These are phyloP conservation scores for Pristionchus mayeri DNA, from an alignment of 2,888 invertebrate genomes.

Conservation along the genomic window DNA sequence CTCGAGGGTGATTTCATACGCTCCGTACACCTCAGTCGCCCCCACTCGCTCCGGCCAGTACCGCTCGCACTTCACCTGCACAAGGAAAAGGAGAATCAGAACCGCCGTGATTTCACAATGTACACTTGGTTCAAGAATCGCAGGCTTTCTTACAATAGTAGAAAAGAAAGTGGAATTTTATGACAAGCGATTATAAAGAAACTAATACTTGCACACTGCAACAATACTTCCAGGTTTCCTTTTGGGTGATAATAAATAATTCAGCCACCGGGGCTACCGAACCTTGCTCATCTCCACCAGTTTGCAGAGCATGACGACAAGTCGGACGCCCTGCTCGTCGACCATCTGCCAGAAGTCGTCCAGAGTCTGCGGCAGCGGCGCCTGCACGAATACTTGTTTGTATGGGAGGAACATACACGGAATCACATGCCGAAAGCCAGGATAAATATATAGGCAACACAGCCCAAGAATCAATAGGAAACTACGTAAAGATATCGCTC, in stretches of 20 bases:
- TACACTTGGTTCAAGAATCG: no score
- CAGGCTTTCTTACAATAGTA: no score
- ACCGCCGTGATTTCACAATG: no score
- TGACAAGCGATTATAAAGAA: no score
- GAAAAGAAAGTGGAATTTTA: no score
- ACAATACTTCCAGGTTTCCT: not conserved
- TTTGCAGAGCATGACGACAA: slow-evolving; percentile 72
- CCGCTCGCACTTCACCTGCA: slow-evolving; percentile 67
- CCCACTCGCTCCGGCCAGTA: slow-evolving; percentile 67
- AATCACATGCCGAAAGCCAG: no score
- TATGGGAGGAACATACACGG: no score
- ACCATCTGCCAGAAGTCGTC: slow-evolving; percentile 74
- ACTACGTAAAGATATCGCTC: no score
- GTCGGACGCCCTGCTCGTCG: slow-evolving; percentile 60
- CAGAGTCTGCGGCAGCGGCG: slow-evolving; percentile 66
- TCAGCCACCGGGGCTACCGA: not conserved
- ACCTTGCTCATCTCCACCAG: slow-evolving; percentile 66
- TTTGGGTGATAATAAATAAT: not conserved
- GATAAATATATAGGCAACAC: no score
- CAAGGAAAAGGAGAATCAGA: no score
- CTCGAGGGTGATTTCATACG: slow-evolving; percentile 60
- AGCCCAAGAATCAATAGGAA: no score
- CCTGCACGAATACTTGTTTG: no score
- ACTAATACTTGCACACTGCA: not conserved
- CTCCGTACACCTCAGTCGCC: slow-evolving; percentile 59